Evolutionary conservation across 2,113 vertebrate genomes (phyloP).

Genomic region (Galeopterus variegatus): DNA sequence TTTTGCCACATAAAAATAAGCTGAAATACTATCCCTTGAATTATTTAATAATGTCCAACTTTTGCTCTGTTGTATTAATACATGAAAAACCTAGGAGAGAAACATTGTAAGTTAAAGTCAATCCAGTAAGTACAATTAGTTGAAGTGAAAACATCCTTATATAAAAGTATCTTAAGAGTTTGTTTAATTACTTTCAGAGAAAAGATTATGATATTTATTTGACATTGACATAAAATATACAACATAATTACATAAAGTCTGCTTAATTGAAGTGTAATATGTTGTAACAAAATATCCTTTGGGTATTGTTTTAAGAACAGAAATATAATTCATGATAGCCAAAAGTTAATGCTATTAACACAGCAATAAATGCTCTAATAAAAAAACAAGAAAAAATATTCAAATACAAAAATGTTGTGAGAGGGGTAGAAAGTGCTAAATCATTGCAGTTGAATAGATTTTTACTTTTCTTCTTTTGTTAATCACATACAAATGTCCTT

Average conservation of each 20-base stretch:
- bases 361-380: neutral
- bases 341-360: conserved; percentile 78
- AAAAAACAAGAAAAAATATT: neutral
- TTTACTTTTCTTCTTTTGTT: neutral
- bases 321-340: conserved; percentile 76
- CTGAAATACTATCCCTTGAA: conserved; percentile 11
- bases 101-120: conserved; percentile 47
- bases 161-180: conserved; percentile 53
- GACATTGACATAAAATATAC: conserved; percentile 81
- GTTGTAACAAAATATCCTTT: conserved; percentile 80
- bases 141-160: conserved; percentile 37
- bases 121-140: conserved; percentile 58
- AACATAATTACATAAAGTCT: conserved; percentile 83
- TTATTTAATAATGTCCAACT: conserved; percentile 7
- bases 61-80: neutral
- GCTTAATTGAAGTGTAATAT: conserved; percentile 85
- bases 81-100: conserved; percentile 58
- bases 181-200: conserved; percentile 79
- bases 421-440: neutral
- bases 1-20: conserved; percentile 27
- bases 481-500: neutral
- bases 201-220: conserved; percentile 84
- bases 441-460: conserved; percentile 7
- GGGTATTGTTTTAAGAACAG: conserved; percentile 79
- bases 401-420: neutral